Evolutionary conservation across 1,140 invertebrate genomes (phyloP).

Genomic region (Penaeus chinensis): DNA sequence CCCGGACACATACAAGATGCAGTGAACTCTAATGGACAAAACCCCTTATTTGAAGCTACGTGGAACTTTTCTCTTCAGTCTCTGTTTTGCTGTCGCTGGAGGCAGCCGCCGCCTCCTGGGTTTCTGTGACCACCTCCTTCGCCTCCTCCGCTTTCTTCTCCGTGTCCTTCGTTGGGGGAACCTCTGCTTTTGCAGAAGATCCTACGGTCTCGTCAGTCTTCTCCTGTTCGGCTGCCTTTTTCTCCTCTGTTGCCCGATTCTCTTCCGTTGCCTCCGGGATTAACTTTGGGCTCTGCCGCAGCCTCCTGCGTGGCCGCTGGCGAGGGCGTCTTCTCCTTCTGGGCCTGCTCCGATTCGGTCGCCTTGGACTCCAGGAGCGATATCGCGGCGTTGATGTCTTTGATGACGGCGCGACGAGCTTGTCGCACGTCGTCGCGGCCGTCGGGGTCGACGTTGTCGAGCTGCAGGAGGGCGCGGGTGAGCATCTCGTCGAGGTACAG

Average conservation of each 20-base stretch:
- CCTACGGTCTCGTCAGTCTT: not conserved
- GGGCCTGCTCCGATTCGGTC: slow-evolving; percentile 61
- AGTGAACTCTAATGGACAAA: too few relatives aligned
- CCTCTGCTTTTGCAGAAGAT: slow-evolving; percentile 28
- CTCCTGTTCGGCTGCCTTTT: slow-evolving; percentile 69
- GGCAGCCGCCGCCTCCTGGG: not conserved
- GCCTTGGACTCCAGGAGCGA: slow-evolving; percentile 81
- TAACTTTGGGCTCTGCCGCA: not conserved
- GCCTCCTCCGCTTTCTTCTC: not conserved
- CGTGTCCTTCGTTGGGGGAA: not conserved
- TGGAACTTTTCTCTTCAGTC: not conserved
- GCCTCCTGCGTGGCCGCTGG: slow-evolving; percentile 13
- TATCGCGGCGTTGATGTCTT: slow-evolving; percentile 84
- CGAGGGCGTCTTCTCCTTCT: not conserved
- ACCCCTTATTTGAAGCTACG: not conserved
- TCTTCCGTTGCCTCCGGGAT: too few relatives aligned
- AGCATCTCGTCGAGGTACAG: slow-evolving; percentile 94
- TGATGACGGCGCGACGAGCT: slow-evolving; percentile 87
- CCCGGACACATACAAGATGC: too few relatives aligned
- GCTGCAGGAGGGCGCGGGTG: slow-evolving; percentile 88
- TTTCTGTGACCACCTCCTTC: not conserved
- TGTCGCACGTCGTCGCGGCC: slow-evolving; percentile 88
- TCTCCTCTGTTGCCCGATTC: too few relatives aligned
- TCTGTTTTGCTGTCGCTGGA: not conserved
- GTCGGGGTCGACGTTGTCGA: slow-evolving; percentile 92